Percentiles rank a stretch among this genome's conserved stretches.
These are phyloP conservation scores for Plagodis dolabraria DNA, from an alignment of 2,888 invertebrate species.

Conservation along the genomic window DNA sequence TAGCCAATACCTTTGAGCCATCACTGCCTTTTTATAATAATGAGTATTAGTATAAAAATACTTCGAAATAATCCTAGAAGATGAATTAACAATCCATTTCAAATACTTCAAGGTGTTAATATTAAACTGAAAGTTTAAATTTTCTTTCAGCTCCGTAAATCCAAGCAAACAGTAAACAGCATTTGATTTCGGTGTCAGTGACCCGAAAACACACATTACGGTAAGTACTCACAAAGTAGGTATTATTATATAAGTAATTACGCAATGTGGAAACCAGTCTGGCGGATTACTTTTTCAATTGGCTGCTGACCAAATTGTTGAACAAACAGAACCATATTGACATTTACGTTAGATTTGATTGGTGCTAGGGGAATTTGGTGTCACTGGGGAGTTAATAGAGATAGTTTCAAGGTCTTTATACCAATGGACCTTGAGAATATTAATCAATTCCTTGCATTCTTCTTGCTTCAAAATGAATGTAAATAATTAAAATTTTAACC, in stretches of 20 bases:
- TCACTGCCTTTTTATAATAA: too few relatives aligned
- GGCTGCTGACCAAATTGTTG: slow-evolving; percentile 23
- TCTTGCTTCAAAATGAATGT: too few relatives aligned
- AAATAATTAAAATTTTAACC: too few relatives aligned
- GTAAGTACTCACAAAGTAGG: slow-evolving; percentile 23
- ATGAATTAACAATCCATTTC: too few relatives aligned
- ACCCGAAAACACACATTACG: slow-evolving; percentile 47
- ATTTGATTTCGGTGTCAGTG: slow-evolving; percentile 37
- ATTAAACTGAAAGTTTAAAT: too few relatives aligned
- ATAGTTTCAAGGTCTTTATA: slow-evolving; percentile 5
- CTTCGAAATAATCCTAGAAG: too few relatives aligned
- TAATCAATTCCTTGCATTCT: too few relatives aligned
- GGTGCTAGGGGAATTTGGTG: slow-evolving; percentile 19
- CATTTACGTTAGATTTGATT: slow-evolving; percentile 15
- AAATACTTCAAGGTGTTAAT: too few relatives aligned
- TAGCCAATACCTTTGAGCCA: too few relatives aligned
- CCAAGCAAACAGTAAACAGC: too few relatives aligned
- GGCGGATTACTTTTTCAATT: slow-evolving; percentile 28
- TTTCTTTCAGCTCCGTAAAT: too few relatives aligned
- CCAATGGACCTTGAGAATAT: neutral
- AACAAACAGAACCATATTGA: slow-evolving; percentile 22
- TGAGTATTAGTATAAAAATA: too few relatives aligned
- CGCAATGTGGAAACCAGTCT: slow-evolving; percentile 29
- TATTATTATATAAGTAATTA: slow-evolving; percentile 41
- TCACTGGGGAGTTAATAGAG: slow-evolving; percentile 7